Evolutionary conservation across 2,113 vertebrate species (phyloP).

Genomic region (Phalacrocorax brasilianus): DNA sequence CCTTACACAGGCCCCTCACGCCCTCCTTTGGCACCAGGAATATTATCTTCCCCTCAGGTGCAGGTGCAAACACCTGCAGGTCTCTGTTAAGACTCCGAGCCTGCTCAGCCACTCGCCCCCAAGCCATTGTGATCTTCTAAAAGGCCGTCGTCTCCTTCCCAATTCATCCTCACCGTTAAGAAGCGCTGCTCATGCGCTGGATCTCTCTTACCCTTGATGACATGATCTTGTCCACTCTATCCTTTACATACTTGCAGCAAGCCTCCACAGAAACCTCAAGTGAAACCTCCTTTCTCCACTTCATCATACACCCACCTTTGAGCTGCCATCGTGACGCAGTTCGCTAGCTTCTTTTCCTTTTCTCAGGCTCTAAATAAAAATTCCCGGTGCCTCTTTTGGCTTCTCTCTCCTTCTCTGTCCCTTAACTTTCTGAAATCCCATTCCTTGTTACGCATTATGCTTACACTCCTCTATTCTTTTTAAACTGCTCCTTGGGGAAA

Average conservation of each 20-base stretch:
- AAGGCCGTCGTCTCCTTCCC: neutral
- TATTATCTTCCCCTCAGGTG: too few species aligned
- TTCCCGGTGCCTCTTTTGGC: neutral
- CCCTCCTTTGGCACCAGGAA: neutral
- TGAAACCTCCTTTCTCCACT: neutral
- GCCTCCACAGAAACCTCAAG: neutral
- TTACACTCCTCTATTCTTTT: neutral
- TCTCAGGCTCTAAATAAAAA: neutral
- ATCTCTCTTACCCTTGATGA: neutral
- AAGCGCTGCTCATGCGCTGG: too few species aligned
- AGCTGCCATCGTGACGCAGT: accelerated
- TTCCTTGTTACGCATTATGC: neutral
- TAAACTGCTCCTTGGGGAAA: neutral
- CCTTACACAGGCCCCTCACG: neutral
- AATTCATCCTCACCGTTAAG: neutral
- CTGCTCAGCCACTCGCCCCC: neutral
- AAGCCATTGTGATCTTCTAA: neutral
- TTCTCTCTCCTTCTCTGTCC: neutral
- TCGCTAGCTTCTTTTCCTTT: neutral
- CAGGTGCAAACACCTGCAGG: neutral
- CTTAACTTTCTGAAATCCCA: neutral
- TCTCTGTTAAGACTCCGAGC: neutral
- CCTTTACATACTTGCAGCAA: neutral
- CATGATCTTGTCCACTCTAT: neutral
- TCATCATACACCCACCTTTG: neutral